phyloP scores from a whole-genome alignment of 2,888 invertebrate genomes.

The Deilephila porcellus region DNA sequence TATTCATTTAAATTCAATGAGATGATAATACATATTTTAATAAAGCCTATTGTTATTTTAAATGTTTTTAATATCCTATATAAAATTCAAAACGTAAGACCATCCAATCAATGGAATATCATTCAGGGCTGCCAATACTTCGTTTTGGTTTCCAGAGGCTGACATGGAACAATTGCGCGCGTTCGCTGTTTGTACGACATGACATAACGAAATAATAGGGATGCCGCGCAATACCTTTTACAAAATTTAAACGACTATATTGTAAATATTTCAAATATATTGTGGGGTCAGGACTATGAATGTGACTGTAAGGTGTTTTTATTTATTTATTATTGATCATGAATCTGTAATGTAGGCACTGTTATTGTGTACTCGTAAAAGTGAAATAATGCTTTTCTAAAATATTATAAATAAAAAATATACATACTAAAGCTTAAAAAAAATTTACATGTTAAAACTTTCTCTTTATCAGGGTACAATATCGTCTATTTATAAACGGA shows the following conservation, averaged over 20 bases:
- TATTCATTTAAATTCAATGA: background rate
- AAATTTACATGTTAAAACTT: too few species aligned
- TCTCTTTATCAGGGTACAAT: too few species aligned
- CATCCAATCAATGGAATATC: slow-evolving; percentile 14
- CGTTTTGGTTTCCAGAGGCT: slow-evolving; percentile 19
- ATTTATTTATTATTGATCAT: too few species aligned
- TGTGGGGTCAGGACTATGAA: too few species aligned
- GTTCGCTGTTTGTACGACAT: slow-evolving; percentile 8
- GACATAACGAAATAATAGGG: slow-evolving; percentile 3
- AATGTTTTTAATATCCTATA: background rate
- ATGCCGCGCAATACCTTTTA: background rate
- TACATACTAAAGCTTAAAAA: too few species aligned
- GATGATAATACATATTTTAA: background rate
- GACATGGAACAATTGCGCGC: slow-evolving; percentile 23
- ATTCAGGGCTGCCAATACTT: slow-evolving; percentile 19
- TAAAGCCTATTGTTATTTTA: background rate
- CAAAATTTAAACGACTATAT: background rate
- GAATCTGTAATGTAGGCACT: too few species aligned
- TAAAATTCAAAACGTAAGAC: background rate
- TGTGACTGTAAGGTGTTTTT: too few species aligned
- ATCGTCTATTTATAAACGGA: too few species aligned
- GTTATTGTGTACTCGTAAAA: too few species aligned
- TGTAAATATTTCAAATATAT: too few species aligned
- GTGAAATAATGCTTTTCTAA: too few species aligned
- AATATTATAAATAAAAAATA: too few species aligned